Conservation (phyloP, 1,140 invertebrate species). For the Onthophagus taurus region DNA sequence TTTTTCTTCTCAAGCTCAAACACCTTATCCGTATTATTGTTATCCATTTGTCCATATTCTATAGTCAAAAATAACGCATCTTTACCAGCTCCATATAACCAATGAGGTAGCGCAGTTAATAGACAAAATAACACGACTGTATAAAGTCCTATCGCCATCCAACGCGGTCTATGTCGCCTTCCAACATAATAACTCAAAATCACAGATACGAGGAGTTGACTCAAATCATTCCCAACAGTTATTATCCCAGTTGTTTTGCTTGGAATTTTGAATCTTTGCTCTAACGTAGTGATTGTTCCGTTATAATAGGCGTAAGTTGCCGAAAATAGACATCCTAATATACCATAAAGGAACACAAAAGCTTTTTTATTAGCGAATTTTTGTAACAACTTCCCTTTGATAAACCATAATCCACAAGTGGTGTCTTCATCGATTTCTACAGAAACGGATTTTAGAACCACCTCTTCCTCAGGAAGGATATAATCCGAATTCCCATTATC, state of each 20-base stretch:
- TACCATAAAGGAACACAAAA: slow-evolving; percentile 62
- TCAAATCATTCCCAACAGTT: slow-evolving; percentile 59
- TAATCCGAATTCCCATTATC: no score
- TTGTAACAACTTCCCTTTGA: slow-evolving; percentile 48
- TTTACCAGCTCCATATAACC: slow-evolving; percentile 61
- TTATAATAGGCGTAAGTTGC: slow-evolving; percentile 69
- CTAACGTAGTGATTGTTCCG: slow-evolving; percentile 68
- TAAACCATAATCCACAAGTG: slow-evolving; percentile 51
- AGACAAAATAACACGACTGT: slow-evolving; percentile 60
- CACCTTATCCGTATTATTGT: slow-evolving; percentile 34
- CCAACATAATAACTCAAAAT: slow-evolving; percentile 59
- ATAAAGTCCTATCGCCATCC: slow-evolving; percentile 61
- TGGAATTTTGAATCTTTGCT: slow-evolving; percentile 72
- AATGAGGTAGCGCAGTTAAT: slow-evolving; percentile 59
- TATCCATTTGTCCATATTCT: slow-evolving; percentile 45
- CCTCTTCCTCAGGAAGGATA: no score
- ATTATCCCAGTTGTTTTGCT: slow-evolving; percentile 65
- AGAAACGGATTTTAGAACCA: neutral
- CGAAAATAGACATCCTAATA: slow-evolving; percentile 63
- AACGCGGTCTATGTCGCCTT: slow-evolving; percentile 55
- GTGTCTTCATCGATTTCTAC: slow-evolving; percentile 42
- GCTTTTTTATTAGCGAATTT: slow-evolving; percentile 65
- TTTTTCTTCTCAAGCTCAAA: slow-evolving; percentile 35
- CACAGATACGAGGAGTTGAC: slow-evolving; percentile 47
- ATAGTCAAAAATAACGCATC: slow-evolving; percentile 55